Base-by-base conservation (phyloP, 37 sponge, comb jelly and placozoan genomes). In the Tethya wilhelma region DNA sequence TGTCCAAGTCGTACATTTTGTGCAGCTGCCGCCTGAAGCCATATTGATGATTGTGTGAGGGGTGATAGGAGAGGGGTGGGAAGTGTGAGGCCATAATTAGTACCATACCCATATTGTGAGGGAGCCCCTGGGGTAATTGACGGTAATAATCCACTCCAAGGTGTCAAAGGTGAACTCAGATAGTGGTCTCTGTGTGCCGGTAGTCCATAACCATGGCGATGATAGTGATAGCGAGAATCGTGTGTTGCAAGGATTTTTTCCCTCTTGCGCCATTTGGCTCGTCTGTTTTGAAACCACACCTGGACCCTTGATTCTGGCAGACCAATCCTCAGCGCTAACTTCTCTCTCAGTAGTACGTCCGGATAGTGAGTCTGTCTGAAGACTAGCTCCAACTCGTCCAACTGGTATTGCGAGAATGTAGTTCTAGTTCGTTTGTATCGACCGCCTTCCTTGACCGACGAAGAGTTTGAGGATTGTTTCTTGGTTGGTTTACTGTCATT, bases 201-300 rank as follows among this genome's bases (percentile, higher is more conserved):
- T 14, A 49, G 53, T 49, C 53, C 53, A 49, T 19, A 9, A 14
- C 53, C 53, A 14, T 49, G 53, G 9, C 53, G 53, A 49, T 19
- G 14, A 9, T 49, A 14, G 14, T 49, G 53, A 19, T 72, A 12
- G 55, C 8, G 25, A 33, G 14, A 9, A 77, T 69, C 55, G n/a
- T 56, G 28, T 56, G 84, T 44, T 26, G 77, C 79, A 8, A 78
- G 20, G 34, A 86, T 42, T 46, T 91, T 90, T 23, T 95, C 95
- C 38, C 85, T 91, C 81, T 95, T 95, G 41, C 95, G 57, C 89
- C 92, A 95, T 78, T 95, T 95, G 12, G 95, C 95, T 71, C 95
- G 65, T 63, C 95, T 87, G 70, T 95, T 95, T 70, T 95, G 95
- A 78, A 95, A 95, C 95, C 95, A 95, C 38, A 91, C 92, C 84